Evolutionary conservation across 2,113 vertebrate genomes (phyloP), one percentile per base, ranked within the genome.

Genomic region (Melanostigma gelatinosum): DNA sequence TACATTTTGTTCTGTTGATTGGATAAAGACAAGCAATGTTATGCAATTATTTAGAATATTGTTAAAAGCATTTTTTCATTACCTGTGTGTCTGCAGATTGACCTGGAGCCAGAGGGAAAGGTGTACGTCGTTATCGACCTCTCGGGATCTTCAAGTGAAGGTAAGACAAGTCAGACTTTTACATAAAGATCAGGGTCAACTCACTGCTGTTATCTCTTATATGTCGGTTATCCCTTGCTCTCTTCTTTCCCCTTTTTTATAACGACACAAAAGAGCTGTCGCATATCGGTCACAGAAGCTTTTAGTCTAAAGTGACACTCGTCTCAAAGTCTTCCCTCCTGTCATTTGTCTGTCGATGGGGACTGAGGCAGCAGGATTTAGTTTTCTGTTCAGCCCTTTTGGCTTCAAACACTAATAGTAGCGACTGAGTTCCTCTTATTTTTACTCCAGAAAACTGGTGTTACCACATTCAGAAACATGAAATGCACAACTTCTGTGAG

Each of bases 51-150:
- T 44, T 11, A 44, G 3, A 44, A 13, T 44, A 12, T 13, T 44
- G 12, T 44, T 13, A 44, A 12, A 44, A 44, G 42, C 42, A 44
- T 13, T 44, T 44, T 4, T 15, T 20, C 10, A 13, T 52, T 3
- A 5, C 20, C 20, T 46, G 11, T 58, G 0, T 67, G 9, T 66
- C 42, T 72, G 77, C 78, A 93, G 92, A 85, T 93, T 13, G 90
- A 93, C 71, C 68, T 93, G 86, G 92, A 92, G 77, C 92, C 92
- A 2, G 90, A 89, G 71, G 92, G 92, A 48, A 91, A 73, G 75
- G 92, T 93, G 61, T 91, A 88, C 0, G 88, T 93, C 1, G 71
- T 93, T 1, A 92, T 93, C 4, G 90, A 93, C 75, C 82, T 93
- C 0, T 85, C 83, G 0, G 92, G 88, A 77, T 92, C 90, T 20